Evolutionary conservation across 2,888 invertebrate genomes (phyloP), one percentile per base, ranked within the genome.

Genomic region (Gonocerus acuteangulatus): DNA sequence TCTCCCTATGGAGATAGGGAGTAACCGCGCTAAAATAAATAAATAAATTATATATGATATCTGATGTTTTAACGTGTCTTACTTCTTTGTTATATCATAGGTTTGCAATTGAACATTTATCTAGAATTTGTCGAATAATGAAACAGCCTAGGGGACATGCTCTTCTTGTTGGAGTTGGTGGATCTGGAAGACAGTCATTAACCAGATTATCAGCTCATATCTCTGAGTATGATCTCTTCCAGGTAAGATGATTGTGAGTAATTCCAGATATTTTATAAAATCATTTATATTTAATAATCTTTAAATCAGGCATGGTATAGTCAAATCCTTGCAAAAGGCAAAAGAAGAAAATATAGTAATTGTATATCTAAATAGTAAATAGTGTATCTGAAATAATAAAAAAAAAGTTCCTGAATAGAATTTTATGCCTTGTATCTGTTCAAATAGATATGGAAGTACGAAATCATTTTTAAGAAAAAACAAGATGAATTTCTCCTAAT

Each of bases 51-150:
- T n/a, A n/a, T n/a, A n/a, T n/a, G n/a, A n/a, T n/a, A n/a, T n/a
- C n/a, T n/a, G n/a, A n/a, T n/a, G n/a, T n/a, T n/a, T n/a, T n/a
- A n/a, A n/a, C n/a, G n/a, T n/a, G n/a, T n/a, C n/a, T n/a, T n/a
- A n/a, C n/a, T n/a, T n/a, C n/a, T 27, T 6, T 27, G 4, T 39
- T 39, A 23, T 18, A n/a, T 34, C 23, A 22, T 70, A 91, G 94
- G 72, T 96, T 93, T 75, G 95, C 94, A 0, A 83, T 95, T 67
- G 95, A 95, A 77, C 95, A 95, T 77, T 80, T 95, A 70, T 93
- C 94, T 1, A 84, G 90, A 69, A 86, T 95, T 68, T 87, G 88
- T 71, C 86, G 95, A 67, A 89, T 95, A 71, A 78, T 95, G 69
- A 89, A 92, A 71, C 94, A 94, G 76, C 94, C 95, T 7, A 81